Evolutionary conservation across 2,888 invertebrate species (phyloP), one percentile per base, ranked within the genome.

Genomic region (Endomychus coccineus): DNA sequence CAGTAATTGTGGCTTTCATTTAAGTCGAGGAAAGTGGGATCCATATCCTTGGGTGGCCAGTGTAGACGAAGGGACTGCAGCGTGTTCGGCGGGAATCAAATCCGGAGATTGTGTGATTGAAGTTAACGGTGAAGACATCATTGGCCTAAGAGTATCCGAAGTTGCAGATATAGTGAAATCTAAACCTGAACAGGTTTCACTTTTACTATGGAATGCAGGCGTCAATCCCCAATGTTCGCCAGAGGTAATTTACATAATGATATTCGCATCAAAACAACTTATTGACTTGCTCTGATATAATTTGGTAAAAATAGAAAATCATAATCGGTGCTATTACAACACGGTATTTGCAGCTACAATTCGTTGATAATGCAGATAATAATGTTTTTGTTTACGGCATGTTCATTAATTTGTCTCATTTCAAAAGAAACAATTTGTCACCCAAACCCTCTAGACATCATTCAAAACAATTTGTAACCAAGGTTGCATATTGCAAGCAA

Each of bases 41-140:
- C 84, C 84, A 0, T 85, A 85, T 64, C 84, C 85, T 13, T 85
- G 85, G 84, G 78, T 83, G 44, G 75, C 75, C 37, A 76, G 74
- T 34, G 79, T 84, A 13, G 78, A 77, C 12, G 54, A 59, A 0
- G 72, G 68, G 4, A 77, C 80, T 2, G 67, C 78, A 36, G 83
- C 84, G 1, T 73, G 77, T 36, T 40, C 56, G 0, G 75, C 78
- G 1, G 83, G 83, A 1, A 59, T 84, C 27, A 75, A 71, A 56
- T 68, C 75, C 13, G 84, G 84, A 0, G 84, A 84, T 59, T 84
- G 84, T 55, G 57, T 85, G 44, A 65, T 84, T 40, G 79, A 79
- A 62, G 62, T 65, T 28, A 72, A 73, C 50, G 70, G 69, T 23
- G 63, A 69, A 46, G 71, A 73, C 53, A 59, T 74, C 34, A 54